Conservation (phyloP, 2,888 invertebrate genomes). For the Morpho helenor region DNA sequence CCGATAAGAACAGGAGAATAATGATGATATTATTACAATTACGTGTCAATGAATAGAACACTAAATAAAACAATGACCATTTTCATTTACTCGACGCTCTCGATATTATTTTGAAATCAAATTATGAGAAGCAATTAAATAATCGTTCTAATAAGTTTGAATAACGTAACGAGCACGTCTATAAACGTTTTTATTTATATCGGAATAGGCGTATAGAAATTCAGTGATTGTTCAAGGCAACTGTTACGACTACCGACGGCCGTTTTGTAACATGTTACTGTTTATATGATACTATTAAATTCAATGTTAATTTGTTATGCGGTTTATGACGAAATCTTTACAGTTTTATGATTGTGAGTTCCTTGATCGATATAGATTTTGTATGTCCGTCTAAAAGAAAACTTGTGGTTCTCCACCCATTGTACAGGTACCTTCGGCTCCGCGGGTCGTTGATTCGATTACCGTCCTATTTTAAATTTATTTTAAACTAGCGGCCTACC, state of each 20-base stretch:
- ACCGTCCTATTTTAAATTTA: no score
- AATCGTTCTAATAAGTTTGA: slow-evolving; percentile 60
- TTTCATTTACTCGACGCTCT: not conserved
- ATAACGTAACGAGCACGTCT: slow-evolving; percentile 42
- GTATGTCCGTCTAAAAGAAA: no score
- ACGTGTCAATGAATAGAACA: no score
- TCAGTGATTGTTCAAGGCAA: slow-evolving; percentile 19
- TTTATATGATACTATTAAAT: slow-evolving; percentile 15
- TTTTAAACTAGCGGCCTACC: no score
- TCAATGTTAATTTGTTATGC: slow-evolving; percentile 14
- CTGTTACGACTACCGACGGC: slow-evolving; percentile 13
- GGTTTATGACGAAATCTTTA: slow-evolving; percentile 9
- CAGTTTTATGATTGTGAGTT: not conserved
- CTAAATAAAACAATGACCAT: no score
- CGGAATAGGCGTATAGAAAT: slow-evolving; percentile 19
- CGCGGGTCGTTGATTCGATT: no score
- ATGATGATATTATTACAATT: no score
- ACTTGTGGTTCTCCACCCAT: no score
- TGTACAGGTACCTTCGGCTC: no score
- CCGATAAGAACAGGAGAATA: no score
- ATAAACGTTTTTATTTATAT: slow-evolving; percentile 34
- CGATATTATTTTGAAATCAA: slow-evolving; percentile 34
- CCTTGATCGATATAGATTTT: no score
- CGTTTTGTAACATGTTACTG: slow-evolving; percentile 18
- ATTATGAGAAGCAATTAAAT: slow-evolving; percentile 59